Conservation (phyloP, 23 tunicate species). For the Trididemnum nubilum region DNA sequence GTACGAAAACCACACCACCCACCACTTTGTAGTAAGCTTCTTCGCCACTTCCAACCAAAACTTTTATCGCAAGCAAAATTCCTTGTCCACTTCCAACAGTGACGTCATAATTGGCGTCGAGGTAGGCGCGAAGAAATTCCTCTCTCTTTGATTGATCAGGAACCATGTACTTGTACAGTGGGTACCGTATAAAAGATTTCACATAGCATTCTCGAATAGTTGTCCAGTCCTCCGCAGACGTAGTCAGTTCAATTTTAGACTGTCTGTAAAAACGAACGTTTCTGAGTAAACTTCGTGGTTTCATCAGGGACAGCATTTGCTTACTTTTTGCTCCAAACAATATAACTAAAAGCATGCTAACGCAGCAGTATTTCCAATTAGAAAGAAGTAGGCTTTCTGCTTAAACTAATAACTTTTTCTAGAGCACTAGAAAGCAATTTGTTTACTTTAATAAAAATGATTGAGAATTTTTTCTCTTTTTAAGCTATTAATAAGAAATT, state of each 20-base stretch:
- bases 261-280: conserved; percentile 32
- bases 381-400: too few species aligned
- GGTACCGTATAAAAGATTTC: conserved; percentile 69
- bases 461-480: too few species aligned
- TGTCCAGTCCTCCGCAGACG: conserved; percentile 62
- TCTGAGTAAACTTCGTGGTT: too few species aligned
- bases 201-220: conserved; percentile 65
- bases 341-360: too few species aligned
- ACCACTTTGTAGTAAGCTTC: conserved; percentile 20
- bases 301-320: too few species aligned
- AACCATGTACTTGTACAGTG: conserved; percentile 86
- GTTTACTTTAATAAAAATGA: too few species aligned
- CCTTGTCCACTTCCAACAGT: conserved; percentile 73
- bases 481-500: too few species aligned
- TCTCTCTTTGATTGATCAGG: conserved; percentile 58
- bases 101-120: conserved; percentile 87
- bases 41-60: conserved; percentile 6
- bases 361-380: too few species aligned
- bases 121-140: conserved; percentile 76
- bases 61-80: conserved; percentile 57
- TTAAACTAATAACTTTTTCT: too few species aligned
- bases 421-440: too few species aligned
- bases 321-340: too few species aligned
- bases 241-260: conserved; percentile 46
- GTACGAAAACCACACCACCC: conserved; percentile 81